Evolutionary conservation across 2,797 vertebrate genomes (phyloP).

Genomic region (Trematomus bernacchii): DNA sequence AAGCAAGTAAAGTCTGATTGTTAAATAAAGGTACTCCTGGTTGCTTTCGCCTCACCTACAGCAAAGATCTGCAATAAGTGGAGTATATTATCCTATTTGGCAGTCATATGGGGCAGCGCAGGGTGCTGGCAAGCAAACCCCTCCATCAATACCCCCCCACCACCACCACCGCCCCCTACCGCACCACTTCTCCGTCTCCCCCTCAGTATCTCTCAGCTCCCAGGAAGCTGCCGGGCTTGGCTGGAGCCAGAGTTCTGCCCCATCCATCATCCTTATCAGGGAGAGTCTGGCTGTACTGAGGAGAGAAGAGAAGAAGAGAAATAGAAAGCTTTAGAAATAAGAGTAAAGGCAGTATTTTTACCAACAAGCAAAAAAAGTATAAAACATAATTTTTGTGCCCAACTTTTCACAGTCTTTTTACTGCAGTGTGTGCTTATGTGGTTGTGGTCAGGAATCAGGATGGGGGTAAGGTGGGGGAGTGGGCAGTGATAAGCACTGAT

Average conservation of each 20-base stretch:
- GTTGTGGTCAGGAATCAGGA: not conserved
- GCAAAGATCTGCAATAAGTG: not conserved
- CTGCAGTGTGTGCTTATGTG: constrained; percentile 11
- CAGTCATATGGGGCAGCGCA: not conserved
- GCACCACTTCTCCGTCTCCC: constrained; percentile 43
- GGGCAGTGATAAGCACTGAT: constrained; percentile 82
- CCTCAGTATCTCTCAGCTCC: constrained; percentile 84
- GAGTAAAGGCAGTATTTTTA: constrained; percentile 12
- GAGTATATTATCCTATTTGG: constrained; percentile 45
- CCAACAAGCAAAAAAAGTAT: not conserved
- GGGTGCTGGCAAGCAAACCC: constrained; percentile 12
- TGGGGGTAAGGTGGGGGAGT: constrained; percentile 26
- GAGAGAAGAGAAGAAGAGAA: constrained; percentile 16
- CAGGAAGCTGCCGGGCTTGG: constrained; percentile 87
- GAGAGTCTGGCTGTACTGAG: constrained; percentile 76
- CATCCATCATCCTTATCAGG: constrained; percentile 97
- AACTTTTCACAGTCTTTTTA: not conserved
- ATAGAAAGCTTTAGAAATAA: constrained; percentile 6
- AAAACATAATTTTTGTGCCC: not conserved
- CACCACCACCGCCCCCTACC: constrained; percentile 7
- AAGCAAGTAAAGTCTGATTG: not conserved
- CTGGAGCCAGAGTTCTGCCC: constrained; percentile 91
- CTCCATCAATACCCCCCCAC: not conserved
- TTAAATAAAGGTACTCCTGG: not conserved
- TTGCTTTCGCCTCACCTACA: not conserved